Base-by-base conservation (phyloP, 2,797 vertebrate species). In the Ctenochaetus hawaiiensis region DNA sequence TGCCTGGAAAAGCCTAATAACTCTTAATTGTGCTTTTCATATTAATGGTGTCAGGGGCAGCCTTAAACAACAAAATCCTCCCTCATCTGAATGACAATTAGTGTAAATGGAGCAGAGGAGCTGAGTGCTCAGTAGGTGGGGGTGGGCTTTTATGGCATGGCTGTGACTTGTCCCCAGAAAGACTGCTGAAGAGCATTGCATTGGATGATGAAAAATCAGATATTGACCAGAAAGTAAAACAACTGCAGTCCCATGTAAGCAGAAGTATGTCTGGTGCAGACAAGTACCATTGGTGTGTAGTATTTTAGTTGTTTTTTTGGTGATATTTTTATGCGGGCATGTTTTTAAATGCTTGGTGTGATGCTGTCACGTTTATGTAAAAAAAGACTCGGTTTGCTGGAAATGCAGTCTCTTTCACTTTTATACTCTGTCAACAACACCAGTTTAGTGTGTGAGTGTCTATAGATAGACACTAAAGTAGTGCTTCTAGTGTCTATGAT, bases 51-150 rank as follows among this genome's bases (percentile, higher is more conserved):
- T 30, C 30, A 30, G 30, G 30, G 30, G 30, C 30, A 30, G 30
- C 30, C 30, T 91, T 67, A 77, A 87, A 93, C 89, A 92, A 86
- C 86, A 84, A 73, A 60, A 23, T 49, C 75, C 75, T 43, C 65
- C 51, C 82, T 89, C 76, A 92, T 94, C 91, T 91, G 81, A 94
- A 94, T 94, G 79, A 93, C 86, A 95, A 93, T 92, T 45, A 61
- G 82, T 91, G 91, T 89, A 92, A 93, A 92, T 92, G 86, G 83
- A 81, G 86, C 87, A 81, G 67, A 62, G 69, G 76, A 82, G 58
- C 8, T 1, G 64, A 52, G 58, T n/a, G 49, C 56, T 59, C 20
- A 8, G 77, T 5, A 2, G 62, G 64, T 2, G 77, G 69, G 67
- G 67, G 77, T 61, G 68, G 61, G 66, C 16, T 65, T 87, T 82